Conservation (phyloP, 1,140 invertebrate species). For the Drepana arcuata region DNA sequence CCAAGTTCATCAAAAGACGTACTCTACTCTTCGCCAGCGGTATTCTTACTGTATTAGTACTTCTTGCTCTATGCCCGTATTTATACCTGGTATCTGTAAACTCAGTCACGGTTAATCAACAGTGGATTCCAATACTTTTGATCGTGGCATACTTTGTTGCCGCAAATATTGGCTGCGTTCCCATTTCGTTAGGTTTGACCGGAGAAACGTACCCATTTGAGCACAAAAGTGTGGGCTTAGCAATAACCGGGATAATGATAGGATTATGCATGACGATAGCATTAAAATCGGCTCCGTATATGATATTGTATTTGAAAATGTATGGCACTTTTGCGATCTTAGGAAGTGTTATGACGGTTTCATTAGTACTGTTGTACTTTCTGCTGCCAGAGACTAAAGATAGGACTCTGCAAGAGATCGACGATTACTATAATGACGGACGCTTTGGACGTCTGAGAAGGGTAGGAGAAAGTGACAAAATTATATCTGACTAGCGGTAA, state of each 20-base stretch:
- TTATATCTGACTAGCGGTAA: too few relatives aligned
- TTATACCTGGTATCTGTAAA: constrained; percentile 22
- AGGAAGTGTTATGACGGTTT: constrained; percentile 19
- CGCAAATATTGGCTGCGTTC: constrained; percentile 47
- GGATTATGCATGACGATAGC: constrained; percentile 24
- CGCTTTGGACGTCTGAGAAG: too few relatives aligned
- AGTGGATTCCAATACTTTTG: constrained; percentile 31
- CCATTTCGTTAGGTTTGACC: constrained; percentile 39
- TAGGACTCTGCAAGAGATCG: constrained; percentile 47
- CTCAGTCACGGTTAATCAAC: constrained; percentile 18
- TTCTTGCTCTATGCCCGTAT: constrained; percentile 27
- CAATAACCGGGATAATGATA: constrained; percentile 27
- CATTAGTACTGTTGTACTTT: constrained; percentile 28
- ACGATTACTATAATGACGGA: constrained; percentile 41
- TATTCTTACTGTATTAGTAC: constrained; percentile 23
- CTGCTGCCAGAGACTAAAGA: constrained; percentile 49
- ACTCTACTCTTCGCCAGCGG: constrained; percentile 39
- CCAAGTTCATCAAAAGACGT: constrained; percentile 37
- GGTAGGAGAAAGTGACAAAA: too few relatives aligned
- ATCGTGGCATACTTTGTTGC: constrained; percentile 40
- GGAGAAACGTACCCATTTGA: constrained; percentile 45
- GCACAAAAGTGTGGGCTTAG: constrained; percentile 33
- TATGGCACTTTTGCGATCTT: constrained; percentile 43
- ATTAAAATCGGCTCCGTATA: constrained; percentile 37
- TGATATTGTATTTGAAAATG: constrained; percentile 29